Base-by-base conservation (phyloP, 2,113 vertebrate genomes). In the Hucho hucho region DNA sequence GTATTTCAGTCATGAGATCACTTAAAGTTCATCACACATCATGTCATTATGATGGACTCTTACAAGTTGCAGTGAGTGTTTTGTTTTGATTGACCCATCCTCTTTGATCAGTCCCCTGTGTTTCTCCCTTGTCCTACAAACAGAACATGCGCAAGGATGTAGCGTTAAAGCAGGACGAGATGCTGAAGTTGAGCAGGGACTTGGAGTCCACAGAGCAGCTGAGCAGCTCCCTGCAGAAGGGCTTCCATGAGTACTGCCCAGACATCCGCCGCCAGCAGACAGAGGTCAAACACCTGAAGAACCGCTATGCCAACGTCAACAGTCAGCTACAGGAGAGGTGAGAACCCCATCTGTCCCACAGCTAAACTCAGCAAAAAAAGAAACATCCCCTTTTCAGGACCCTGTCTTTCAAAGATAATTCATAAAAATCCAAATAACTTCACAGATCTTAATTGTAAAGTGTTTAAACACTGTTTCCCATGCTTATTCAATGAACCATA, bases 281-380 rank as follows among this genome's bases (percentile, higher is more conserved):
- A 0, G 90, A 93, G 78, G 97, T 98, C 70, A 95, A 92, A 69
- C 89, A 84, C 37, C 95, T 99, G 86, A 96, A 92, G 0, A 96
- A 96, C 66, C 96, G 98, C 77, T 97, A 95, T 83, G 88, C 94
- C 0, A 91, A 88, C 0, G 79, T 96, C 47, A 94, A 87, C 0
- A 95, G 95, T 82, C 96, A 98, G 88, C 87, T 98, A 75, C 94
- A 96, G 65, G 90, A 95, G 29, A 87, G 96, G 97, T 98, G 84
- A 93, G 94, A 1, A 1, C 2, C n/a, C 58, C 2, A 6, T 59
- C 6, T 20, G 58, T 61, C 2, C 7, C 16, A 24, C 16, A 61
- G 5, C 58, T 11, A 22, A 32, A 32, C 32, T 32, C 32, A 32
- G 32, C 32, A 6, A 32, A 32, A 32, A 32, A 32, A 32, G 32